Conservation (phyloP, 1,140 invertebrate species). For the Trichonephila inaurata region DNA sequence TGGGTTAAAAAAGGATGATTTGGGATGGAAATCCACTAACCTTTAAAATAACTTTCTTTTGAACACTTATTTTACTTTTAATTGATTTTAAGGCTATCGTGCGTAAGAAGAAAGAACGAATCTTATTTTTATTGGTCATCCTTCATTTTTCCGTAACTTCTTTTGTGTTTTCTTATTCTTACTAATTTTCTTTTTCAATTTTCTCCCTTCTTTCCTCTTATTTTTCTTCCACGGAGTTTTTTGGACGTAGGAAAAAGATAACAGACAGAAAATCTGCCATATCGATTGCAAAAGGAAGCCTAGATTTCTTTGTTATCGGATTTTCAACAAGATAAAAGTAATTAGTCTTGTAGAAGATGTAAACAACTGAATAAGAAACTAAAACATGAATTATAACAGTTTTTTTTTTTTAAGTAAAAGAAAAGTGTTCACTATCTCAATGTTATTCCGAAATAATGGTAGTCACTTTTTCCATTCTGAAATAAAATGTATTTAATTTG, state of each 20-base stretch:
- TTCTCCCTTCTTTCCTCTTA: background rate
- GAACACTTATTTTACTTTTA: background rate
- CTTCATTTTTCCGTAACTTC: background rate
- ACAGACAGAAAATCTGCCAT: background rate
- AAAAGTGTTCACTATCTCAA: too few species aligned
- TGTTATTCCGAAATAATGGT: too few species aligned
- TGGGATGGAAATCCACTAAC: background rate
- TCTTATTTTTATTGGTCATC: background rate
- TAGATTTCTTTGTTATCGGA: slow-evolving; percentile 2
- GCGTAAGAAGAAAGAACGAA: background rate
- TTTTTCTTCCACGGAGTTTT: background rate
- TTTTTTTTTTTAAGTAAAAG: too few species aligned
- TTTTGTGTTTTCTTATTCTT: background rate
- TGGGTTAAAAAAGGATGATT: background rate
- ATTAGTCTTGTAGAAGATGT: background rate
- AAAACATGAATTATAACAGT: background rate
- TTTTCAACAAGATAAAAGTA: background rate
- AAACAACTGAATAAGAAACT: background rate
- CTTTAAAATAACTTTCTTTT: background rate
- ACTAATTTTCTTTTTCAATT: background rate
- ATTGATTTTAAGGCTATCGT: background rate
- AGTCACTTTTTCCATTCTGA: too few species aligned
- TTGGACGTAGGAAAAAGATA: background rate
- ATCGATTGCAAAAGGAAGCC: background rate
- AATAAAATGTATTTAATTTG: too few species aligned